Evolutionary conservation across 2,888 invertebrate genomes (phyloP).

Genomic region (Pseudococcus longispinus): DNA sequence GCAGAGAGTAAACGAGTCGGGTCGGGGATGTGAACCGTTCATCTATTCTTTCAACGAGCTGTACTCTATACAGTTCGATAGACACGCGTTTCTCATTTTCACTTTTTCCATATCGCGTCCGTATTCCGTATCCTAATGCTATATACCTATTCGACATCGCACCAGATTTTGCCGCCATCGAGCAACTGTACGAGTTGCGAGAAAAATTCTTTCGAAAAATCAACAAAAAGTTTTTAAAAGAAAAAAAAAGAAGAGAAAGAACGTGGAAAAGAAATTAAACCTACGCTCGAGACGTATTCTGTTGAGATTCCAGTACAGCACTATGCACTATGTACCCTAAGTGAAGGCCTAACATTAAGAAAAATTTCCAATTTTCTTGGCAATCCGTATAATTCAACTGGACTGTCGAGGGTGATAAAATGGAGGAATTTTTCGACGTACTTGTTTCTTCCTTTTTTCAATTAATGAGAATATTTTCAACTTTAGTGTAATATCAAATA

Average conservation of each 20-base stretch:
- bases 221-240: background rate
- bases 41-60: conserved; percentile 17
- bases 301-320: background rate
- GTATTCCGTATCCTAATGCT: background rate
- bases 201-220: background rate
- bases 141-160: background rate
- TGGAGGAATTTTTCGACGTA: too few relatives aligned
- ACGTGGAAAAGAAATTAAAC: background rate
- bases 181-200: background rate
- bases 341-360: background rate
- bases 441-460: too few relatives aligned
- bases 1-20: background rate
- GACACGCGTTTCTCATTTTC: conserved; percentile 13
- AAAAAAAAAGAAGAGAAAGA: background rate
- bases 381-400: too few relatives aligned
- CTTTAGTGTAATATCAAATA: too few relatives aligned
- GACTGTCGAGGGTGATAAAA: too few relatives aligned
- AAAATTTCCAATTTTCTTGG: too few relatives aligned
- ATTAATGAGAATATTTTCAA: too few relatives aligned
- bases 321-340: background rate
- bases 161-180: background rate
- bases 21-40: conserved; percentile 13
- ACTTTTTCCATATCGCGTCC: background rate
- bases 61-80: conserved; percentile 3
- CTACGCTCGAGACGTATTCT: background rate